Percentiles rank a stretch among this genome's conserved stretches.
phyloP scores from a whole-genome alignment of 2,888 invertebrate genomes.

The Hirtodrosophila trivittata region DNA sequence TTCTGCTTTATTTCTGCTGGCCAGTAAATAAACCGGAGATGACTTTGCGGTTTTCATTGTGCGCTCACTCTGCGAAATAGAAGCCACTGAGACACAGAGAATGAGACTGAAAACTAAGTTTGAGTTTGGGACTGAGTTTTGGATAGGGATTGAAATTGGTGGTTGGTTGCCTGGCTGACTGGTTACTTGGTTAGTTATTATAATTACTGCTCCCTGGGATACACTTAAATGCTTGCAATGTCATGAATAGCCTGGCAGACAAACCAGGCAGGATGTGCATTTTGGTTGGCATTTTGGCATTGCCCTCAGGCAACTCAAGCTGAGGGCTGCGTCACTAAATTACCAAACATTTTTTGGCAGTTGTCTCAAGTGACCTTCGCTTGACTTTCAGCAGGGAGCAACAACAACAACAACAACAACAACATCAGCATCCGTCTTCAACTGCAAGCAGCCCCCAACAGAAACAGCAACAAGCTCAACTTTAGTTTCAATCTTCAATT shows the following conservation, averaged over 20 bases:
- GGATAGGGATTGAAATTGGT: slow-evolving; percentile 15
- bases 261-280: slow-evolving; percentile 64
- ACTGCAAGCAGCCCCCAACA: neutral
- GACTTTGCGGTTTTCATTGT: slow-evolving; percentile 79
- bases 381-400: slow-evolving; percentile 32
- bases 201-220: slow-evolving; percentile 69
- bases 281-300: slow-evolving; percentile 33
- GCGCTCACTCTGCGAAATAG: slow-evolving; percentile 63
- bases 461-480: slow-evolving; percentile 18
- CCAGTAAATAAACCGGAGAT: slow-evolving; percentile 81
- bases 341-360: slow-evolving; percentile 29
- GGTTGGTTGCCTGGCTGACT: slow-evolving; percentile 27
- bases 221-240: slow-evolving; percentile 69
- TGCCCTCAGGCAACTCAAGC: slow-evolving; percentile 56
- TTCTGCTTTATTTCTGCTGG: slow-evolving; percentile 53
- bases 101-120: slow-evolving; percentile 13
- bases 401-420: slow-evolving; percentile 17
- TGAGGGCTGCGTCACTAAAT: slow-evolving; percentile 23
- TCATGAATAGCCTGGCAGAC: slow-evolving; percentile 55
- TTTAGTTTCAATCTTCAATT: slow-evolving; percentile 48
- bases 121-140: slow-evolving; percentile 21
- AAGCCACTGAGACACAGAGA: slow-evolving; percentile 41
- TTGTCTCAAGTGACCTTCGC: slow-evolving; percentile 57
- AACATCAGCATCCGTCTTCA: slow-evolving; percentile 14
- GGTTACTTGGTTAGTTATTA: slow-evolving; percentile 59